Evolutionary conservation across 35 echinoderm and acorn worm genomes (phyloP), one percentile per base, ranked within the genome.

Genomic region (Hemicentrotus pulcherrimus): DNA sequence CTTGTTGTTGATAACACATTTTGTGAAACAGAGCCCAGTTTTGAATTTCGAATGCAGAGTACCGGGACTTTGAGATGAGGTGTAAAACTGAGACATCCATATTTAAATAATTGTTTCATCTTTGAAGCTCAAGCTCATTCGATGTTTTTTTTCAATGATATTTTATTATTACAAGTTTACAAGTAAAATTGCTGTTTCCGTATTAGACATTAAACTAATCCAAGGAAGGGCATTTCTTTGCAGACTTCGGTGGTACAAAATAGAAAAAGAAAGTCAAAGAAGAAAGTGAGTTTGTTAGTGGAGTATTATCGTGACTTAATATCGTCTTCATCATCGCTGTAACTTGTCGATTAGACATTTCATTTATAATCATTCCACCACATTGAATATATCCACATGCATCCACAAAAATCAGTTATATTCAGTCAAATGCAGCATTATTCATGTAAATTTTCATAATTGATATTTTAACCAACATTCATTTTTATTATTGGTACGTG

Each of bases 201-300:
- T 78, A 78, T n/a, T n/a, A 78, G 65, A 78, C 65, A 78, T n/a
- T n/a, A 78, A 9, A 78, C 22, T 78, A 78, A 78, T n/a, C 0
- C 19, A 8, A 78, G 65, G 24, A 78, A 78, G 65, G 22, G n/a
- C 65, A n/a, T 78, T 78, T 78, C 65, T 78, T 78, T 78, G 6
- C 88, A 90, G 88, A 24, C 24, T 32, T 47, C 88, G 32, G 18
- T 90, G 32, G 19, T 5, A 13, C 88, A 47, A 90, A 90, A 45
- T 90, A 47, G 33, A 90, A 90, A 90, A 47, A 33, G 46, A 47
- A 33, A 89, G 28, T 89, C 87, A 32, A 89, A 90, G 46, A 88
- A 88, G 33, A 90, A 47, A 90, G 88, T 90, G 88, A 90, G 88
- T 90, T 90, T n/a, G 14, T 78, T n/a, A 78, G 19, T 28, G 24